Conservation (phyloP, 2,797 vertebrate species). For the Thripadectes ignobilis region DNA sequence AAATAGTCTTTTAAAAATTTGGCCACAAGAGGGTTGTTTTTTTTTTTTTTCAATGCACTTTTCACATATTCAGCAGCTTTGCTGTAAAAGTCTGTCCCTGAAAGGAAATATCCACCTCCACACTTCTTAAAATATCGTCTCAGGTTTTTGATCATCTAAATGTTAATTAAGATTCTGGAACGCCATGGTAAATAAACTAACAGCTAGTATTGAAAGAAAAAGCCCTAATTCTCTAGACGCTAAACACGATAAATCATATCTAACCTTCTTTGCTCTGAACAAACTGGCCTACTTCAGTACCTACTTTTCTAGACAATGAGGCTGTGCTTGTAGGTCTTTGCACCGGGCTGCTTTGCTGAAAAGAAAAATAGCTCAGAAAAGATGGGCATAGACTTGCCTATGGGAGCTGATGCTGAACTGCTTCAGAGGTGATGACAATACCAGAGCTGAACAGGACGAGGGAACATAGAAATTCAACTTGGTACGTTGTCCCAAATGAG, state of each 20-base stretch:
- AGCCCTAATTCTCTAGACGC: neutral
- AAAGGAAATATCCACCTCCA: conserved; percentile 38
- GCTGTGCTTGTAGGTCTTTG: neutral
- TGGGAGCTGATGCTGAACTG: neutral
- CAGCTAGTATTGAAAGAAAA: neutral
- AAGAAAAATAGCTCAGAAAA: neutral
- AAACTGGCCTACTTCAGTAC: neutral
- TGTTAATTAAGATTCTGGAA: conserved; percentile 40
- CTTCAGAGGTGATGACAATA: neutral
- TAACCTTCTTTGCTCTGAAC: neutral
- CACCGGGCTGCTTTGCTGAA: neutral
- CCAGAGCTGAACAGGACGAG: neutral
- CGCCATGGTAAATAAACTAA: conserved; percentile 1
- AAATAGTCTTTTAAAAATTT: neutral
- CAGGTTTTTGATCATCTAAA: conserved; percentile 25
- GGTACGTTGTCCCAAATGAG: neutral
- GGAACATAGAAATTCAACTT: neutral
- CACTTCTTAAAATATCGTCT: conserved; percentile 37
- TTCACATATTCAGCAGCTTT: conserved; percentile 47
- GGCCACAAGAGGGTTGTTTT: neutral
- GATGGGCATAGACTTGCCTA: neutral
- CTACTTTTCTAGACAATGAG: neutral
- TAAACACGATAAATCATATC: neutral
- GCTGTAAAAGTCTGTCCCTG: conserved; percentile 16
- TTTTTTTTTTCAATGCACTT: neutral